Conservation (phyloP, 2,797 vertebrate genomes). For the Cyprinodon diabolis region DNA sequence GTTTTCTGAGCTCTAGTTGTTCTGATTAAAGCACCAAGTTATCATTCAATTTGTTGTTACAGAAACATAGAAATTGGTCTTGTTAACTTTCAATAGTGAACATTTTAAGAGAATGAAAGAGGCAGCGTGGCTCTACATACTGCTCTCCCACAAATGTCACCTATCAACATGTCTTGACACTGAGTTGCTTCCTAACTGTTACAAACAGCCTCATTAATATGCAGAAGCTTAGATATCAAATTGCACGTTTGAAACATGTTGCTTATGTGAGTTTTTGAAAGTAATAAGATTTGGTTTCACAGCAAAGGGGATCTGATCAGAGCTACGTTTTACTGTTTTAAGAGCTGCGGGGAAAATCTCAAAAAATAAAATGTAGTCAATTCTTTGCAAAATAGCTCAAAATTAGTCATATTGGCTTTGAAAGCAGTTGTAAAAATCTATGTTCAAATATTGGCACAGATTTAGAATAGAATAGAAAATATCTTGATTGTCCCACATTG, state of each 20-base stretch:
- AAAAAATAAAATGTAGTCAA: not conserved
- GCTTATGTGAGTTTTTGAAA: not conserved
- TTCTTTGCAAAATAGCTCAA: not conserved
- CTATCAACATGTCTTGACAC: not conserved
- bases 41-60: conserved; percentile 29
- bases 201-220: not conserved
- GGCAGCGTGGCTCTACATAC: not conserved
- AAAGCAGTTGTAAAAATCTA: no score
- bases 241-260: not conserved
- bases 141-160: not conserved
- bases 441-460: no score
- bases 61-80: conserved; percentile 38
- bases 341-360: not conserved
- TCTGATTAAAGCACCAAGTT: conserved; percentile 34
- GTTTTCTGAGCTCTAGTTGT: conserved; percentile 36
- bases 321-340: not conserved
- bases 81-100: conserved; percentile 14
- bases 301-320: not conserved
- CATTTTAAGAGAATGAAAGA: conserved; percentile 16
- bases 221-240: not conserved
- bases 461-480: no score
- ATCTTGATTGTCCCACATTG: no score
- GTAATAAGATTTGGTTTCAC: not conserved
- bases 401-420: no score
- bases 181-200: not conserved